Conservation (phyloP, 2,888 invertebrate species). For the Stenotaenia linearis region DNA sequence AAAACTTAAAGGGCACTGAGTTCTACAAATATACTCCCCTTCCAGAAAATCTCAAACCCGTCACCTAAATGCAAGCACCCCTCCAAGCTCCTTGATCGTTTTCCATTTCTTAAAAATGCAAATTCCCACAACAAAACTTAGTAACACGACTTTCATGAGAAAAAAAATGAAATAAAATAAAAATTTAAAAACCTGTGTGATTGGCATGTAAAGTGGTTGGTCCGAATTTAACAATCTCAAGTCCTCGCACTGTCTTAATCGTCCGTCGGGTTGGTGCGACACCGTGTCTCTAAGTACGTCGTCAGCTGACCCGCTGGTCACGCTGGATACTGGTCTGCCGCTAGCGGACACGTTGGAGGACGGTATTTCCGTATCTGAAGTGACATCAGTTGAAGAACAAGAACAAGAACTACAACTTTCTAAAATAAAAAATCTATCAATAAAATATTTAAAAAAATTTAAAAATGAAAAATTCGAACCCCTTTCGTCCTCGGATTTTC, state of each 20-base stretch:
- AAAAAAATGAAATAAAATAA: not conserved
- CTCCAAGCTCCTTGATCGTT: too few species aligned
- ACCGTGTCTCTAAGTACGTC: conserved; percentile 43
- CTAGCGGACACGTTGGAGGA: not conserved
- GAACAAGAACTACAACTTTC: conserved; percentile 47
- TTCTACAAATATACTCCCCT: too few species aligned
- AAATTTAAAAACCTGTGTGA: conserved; percentile 56
- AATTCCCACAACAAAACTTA: too few species aligned
- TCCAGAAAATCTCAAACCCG: too few species aligned
- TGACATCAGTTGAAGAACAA: conserved; percentile 44
- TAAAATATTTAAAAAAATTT: not conserved
- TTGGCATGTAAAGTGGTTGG: conserved; percentile 69
- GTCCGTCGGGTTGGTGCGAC: conserved; percentile 63
- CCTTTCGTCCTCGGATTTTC: not conserved
- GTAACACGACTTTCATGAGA: not conserved
- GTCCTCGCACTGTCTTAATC: conserved; percentile 62
- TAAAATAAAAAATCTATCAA: conserved; percentile 34
- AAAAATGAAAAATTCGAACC: not conserved
- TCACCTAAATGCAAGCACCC: too few species aligned
- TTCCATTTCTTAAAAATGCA: too few species aligned
- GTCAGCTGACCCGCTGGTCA: not conserved
- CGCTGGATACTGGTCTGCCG: not conserved
- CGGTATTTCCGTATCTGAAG: conserved; percentile 30
- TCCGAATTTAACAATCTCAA: conserved; percentile 62
- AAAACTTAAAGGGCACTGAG: too few species aligned